Percentiles rank a stretch among this genome's conserved stretches.
These are phyloP conservation scores for Syrphus vitripennis DNA, from an alignment of 2,888 invertebrate genomes.

Conservation along the genomic window DNA sequence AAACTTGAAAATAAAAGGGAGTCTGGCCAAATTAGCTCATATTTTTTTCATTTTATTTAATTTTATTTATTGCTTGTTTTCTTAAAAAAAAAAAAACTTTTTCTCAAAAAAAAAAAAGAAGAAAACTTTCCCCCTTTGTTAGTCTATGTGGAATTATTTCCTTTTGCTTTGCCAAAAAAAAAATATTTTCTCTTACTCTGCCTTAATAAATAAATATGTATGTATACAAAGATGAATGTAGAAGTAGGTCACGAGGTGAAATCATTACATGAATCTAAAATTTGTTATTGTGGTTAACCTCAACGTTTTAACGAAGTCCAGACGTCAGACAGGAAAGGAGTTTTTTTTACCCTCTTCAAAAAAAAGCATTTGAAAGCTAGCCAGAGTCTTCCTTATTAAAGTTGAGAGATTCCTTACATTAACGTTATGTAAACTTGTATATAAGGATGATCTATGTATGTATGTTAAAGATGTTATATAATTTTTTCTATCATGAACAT, in stretches of 20 bases:
- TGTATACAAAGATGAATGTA: background rate
- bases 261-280: conserved; percentile 23
- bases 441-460: background rate
- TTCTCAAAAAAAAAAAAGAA: background rate
- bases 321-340: background rate
- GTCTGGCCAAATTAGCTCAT: background rate
- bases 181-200: background rate
- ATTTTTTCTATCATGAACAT: background rate
- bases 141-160: background rate
- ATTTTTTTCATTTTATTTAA: background rate
- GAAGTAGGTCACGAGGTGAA: conserved; percentile 22
- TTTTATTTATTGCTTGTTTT: background rate
- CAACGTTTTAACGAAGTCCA: background rate
- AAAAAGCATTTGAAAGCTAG: background rate
- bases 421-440: no score
- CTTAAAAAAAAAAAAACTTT: background rate
- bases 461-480: background rate
- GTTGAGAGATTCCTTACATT: background rate
- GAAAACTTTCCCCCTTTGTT: background rate
- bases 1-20: background rate
- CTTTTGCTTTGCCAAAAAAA: background rate
- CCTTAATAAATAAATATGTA: background rate
- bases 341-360: background rate
- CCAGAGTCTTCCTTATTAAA: background rate
- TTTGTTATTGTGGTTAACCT: conserved; percentile 13